phyloP scores from a whole-genome alignment of 1,140 invertebrate species.

The Rhizoglyphus robini region DNA sequence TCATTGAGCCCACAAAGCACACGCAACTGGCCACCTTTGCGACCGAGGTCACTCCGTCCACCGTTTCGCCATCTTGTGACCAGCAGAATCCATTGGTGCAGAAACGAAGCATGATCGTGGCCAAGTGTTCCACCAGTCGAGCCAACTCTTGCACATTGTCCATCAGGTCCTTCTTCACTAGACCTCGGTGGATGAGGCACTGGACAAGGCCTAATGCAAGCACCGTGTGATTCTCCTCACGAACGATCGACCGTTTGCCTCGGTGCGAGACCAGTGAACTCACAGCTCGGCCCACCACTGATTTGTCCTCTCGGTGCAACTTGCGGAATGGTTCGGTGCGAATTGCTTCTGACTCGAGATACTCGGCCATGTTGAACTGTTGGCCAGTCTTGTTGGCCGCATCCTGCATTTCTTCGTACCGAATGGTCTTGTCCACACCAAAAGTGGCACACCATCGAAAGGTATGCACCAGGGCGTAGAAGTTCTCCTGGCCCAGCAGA shows the following conservation, averaged over 20 bases:
- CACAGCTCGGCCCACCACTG: background rate
- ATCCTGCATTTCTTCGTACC: background rate
- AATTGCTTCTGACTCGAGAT: background rate
- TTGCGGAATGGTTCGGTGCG: background rate
- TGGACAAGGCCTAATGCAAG: background rate
- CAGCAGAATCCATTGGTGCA: conserved; percentile 2
- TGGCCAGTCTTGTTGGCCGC: background rate
- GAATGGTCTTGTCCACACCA: background rate
- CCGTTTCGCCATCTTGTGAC: background rate
- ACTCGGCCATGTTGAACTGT: background rate
- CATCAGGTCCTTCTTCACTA: background rate
- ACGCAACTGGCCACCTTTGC: background rate
- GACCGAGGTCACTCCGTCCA: background rate
- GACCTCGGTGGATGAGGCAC: background rate
- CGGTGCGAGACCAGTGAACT: background rate
- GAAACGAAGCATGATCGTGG: background rate
- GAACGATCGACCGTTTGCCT: background rate
- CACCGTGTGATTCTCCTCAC: background rate
- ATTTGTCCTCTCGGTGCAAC: background rate
- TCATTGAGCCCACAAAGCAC: background rate
- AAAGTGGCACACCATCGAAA: background rate
- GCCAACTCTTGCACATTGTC: background rate
- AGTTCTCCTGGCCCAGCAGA: background rate
- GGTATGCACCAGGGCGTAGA: background rate
- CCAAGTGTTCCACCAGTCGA: background rate